Conservation (phyloP, 2,888 invertebrate species). For the Gymnosoma rotundatum region DNA sequence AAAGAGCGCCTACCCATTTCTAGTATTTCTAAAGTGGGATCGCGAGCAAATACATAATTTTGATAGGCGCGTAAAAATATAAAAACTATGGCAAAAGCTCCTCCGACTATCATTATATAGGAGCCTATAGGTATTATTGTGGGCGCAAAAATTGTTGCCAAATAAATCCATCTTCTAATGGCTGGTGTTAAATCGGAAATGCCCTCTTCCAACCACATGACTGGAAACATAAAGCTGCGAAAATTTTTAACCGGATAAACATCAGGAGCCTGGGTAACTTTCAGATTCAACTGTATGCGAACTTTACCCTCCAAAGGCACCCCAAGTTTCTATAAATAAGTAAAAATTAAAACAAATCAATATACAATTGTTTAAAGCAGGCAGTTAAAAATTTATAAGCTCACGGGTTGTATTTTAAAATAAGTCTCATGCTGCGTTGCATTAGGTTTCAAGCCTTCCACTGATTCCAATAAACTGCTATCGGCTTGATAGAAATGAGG, state of each 20-base stretch:
- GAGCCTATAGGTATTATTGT: slow-evolving; percentile 87
- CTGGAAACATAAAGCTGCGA: slow-evolving; percentile 91
- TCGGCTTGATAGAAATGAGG: slow-evolving; percentile 95
- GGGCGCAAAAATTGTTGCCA: slow-evolving; percentile 90
- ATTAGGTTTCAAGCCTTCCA: slow-evolving; percentile 88
- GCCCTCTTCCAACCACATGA: slow-evolving; percentile 95
- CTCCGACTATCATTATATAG: slow-evolving; percentile 88
- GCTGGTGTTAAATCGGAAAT: slow-evolving; percentile 90
- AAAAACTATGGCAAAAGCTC: slow-evolving; percentile 85
- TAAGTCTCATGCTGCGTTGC: slow-evolving; percentile 88
- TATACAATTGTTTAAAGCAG: too few species aligned
- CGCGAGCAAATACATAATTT: slow-evolving; percentile 87
- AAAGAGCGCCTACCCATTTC: slow-evolving; percentile 90
- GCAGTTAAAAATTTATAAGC: slow-evolving; percentile 29
- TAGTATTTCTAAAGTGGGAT: slow-evolving; percentile 87
- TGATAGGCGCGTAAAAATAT: slow-evolving; percentile 90
- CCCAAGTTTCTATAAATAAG: slow-evolving; percentile 88
- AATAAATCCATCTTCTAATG: slow-evolving; percentile 91
- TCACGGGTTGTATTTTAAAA: slow-evolving; percentile 93
- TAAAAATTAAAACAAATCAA: background rate
- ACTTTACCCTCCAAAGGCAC: slow-evolving; percentile 92
- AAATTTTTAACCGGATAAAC: slow-evolving; percentile 89
- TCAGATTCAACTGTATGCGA: slow-evolving; percentile 90
- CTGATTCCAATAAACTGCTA: slow-evolving; percentile 85
- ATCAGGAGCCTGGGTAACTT: slow-evolving; percentile 88